A percentile compares a stretch with the other conserved stretches of the same genome.
These are phyloP conservation scores for Chlorops oryzae DNA, from an alignment of 1,140 invertebrate species.

Conservation along the genomic window DNA sequence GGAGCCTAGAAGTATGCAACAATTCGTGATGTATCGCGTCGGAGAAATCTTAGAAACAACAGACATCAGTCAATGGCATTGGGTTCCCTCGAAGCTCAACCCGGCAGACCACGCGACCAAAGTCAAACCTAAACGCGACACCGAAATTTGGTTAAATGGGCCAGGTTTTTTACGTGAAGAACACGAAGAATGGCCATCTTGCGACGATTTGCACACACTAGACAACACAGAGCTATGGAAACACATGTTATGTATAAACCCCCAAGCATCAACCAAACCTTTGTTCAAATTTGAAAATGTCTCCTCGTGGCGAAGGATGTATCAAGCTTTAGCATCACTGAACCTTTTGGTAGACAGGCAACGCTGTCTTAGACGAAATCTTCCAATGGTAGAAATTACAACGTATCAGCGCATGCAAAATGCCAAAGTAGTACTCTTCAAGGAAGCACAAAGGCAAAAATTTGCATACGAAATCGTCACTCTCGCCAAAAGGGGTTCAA, in stretches of 20 bases:
- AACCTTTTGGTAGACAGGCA: too few relatives aligned
- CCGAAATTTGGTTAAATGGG: neutral
- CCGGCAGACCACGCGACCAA: neutral
- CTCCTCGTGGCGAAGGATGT: too few relatives aligned
- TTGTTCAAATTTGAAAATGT: too few relatives aligned
- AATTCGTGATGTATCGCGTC: too few relatives aligned
- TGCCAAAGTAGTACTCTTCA: neutral
- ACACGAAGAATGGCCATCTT: neutral
- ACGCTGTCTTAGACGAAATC: too few relatives aligned
- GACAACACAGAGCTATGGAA: neutral
- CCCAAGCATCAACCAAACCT: neutral
- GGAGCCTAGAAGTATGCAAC: too few relatives aligned
- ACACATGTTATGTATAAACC: neutral
- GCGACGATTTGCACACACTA: neutral
- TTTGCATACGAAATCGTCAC: neutral
- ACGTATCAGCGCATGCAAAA: too few relatives aligned
- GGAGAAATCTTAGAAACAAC: too few relatives aligned
- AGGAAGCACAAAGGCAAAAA: neutral
- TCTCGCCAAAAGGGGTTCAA: neutral
- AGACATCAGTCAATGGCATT: neutral
- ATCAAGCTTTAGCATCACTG: too few relatives aligned
- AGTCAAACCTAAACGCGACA: neutral
- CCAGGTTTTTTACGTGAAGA: neutral
- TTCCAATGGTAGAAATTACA: too few relatives aligned
- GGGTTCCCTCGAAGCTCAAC: neutral